These are phyloP conservation scores for Chiroxiphia lanceolata DNA, from an alignment of 2,797 vertebrate species.

Conservation along the genomic window DNA sequence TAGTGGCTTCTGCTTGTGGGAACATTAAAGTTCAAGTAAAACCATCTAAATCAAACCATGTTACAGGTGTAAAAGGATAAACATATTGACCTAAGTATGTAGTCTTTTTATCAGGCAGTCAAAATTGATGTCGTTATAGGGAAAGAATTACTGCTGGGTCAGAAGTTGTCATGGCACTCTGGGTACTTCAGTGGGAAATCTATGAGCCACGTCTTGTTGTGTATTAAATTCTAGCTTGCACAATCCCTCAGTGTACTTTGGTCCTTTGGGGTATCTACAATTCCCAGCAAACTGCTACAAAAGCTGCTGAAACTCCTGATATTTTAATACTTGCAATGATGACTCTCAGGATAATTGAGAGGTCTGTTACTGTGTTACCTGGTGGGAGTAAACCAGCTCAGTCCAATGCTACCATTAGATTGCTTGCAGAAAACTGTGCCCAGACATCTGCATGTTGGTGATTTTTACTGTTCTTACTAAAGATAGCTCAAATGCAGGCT, in stretches of 20 bases:
- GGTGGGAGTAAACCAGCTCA: background rate
- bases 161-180: background rate
- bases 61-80: background rate
- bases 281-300: background rate
- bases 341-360: background rate
- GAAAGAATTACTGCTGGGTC: background rate
- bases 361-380: background rate
- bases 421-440: background rate
- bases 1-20: background rate
- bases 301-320: background rate
- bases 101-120: background rate
- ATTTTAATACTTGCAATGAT: background rate
- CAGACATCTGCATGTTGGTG: background rate
- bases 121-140: background rate
- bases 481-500: background rate
- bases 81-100: background rate
- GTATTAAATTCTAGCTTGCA: background rate
- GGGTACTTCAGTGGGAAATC: background rate
- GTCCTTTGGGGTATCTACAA: background rate
- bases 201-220: background rate
- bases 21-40: background rate
- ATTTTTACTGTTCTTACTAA: background rate
- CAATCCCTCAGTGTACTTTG: background rate
- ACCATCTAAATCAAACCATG: background rate
- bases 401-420: background rate